These are phyloP conservation scores for Latheticus oryzae DNA, from an alignment of 2,888 invertebrate species.

Conservation along the genomic window DNA sequence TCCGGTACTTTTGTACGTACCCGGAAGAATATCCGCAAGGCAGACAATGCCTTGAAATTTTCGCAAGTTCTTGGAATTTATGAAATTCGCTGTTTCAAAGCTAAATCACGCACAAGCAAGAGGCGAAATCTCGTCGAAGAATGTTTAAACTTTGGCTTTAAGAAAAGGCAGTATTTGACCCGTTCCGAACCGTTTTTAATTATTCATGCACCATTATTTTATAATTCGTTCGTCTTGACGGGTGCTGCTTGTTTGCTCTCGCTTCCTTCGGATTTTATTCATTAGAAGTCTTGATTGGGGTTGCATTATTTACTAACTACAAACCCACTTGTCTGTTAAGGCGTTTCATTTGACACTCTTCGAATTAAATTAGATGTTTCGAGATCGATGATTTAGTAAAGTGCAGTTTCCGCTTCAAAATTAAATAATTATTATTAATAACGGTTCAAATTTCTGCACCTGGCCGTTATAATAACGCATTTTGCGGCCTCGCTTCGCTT, in stretches of 20 bases:
- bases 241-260: constrained; percentile 47
- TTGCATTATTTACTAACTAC: constrained; percentile 51
- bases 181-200: constrained; percentile 48
- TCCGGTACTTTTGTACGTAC: constrained; percentile 39
- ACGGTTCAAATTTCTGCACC: constrained; percentile 35
- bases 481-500: constrained; percentile 9
- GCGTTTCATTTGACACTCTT: constrained; percentile 10
- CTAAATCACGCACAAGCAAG: constrained; percentile 52
- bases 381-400: background rate
- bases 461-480: constrained; percentile 37
- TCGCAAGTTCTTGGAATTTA: constrained; percentile 48
- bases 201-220: constrained; percentile 53
- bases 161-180: constrained; percentile 39
- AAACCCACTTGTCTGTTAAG: constrained; percentile 8
- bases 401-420: constrained; percentile 17
- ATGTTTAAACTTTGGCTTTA: constrained; percentile 52
- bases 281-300: constrained; percentile 51
- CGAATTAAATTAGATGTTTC: background rate
- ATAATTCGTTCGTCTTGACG: constrained; percentile 50
- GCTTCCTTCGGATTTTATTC: constrained; percentile 43
- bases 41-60: constrained; percentile 47
- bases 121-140: constrained; percentile 47
- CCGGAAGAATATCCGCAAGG: constrained; percentile 46
- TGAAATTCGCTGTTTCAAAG: constrained; percentile 50
- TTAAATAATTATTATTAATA: constrained; percentile 22